These are phyloP conservation scores for Caenorhabditis latens DNA, from an alignment of 1,140 invertebrate species.

Conservation along the genomic window DNA sequence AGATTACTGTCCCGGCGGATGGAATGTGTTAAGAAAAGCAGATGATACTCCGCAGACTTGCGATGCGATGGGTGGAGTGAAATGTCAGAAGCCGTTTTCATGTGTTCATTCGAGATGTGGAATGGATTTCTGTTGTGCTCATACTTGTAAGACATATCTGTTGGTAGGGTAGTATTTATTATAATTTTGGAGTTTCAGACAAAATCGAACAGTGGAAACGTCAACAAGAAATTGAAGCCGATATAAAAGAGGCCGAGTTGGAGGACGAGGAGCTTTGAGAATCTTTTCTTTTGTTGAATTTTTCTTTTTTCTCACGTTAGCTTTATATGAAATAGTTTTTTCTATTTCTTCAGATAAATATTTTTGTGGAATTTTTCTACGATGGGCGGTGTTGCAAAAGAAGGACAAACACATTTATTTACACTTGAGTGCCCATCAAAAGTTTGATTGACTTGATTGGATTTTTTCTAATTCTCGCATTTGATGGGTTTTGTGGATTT, in stretches of 20 bases:
- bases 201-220: slow-evolving; percentile 45
- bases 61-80: slow-evolving; percentile 34
- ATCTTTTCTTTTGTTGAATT: neutral
- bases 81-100: slow-evolving; percentile 41
- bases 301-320: neutral
- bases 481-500: neutral
- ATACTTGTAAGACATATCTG: neutral
- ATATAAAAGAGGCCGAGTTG: slow-evolving; percentile 26
- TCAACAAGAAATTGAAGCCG: slow-evolving; percentile 47
- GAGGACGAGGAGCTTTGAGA: slow-evolving; percentile 11
- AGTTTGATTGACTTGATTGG: neutral
- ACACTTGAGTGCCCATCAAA: slow-evolving; percentile 17
- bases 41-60: slow-evolving; percentile 49
- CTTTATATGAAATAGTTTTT: neutral
- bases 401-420: slow-evolving; percentile 4
- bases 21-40: slow-evolving; percentile 43
- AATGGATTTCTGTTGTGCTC: slow-evolving; percentile 42
- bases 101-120: slow-evolving; percentile 50
- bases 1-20: slow-evolving; percentile 37
- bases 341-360: neutral
- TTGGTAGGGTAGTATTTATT: too few species aligned
- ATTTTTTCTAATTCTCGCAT: neutral
- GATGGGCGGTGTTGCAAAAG: neutral
- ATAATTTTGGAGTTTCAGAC: neutral
- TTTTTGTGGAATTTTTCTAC: neutral